phyloP scores from a whole-genome alignment of 2,888 invertebrate genomes.

The Allygus modestus region DNA sequence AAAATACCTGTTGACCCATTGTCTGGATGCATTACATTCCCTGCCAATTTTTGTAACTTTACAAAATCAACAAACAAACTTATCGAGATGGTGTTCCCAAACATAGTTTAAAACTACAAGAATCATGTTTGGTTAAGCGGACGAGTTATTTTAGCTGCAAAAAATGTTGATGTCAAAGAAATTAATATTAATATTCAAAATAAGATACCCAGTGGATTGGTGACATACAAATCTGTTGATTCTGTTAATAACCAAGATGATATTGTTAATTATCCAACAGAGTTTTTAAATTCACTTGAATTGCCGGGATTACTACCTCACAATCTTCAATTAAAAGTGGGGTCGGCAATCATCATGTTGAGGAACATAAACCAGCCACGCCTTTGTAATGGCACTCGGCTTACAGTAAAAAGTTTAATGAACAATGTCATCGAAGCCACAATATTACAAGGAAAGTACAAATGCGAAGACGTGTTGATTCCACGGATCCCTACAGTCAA shows the following conservation, averaged over 20 bases:
- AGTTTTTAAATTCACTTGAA: slow-evolving; percentile 72
- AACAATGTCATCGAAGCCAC: slow-evolving; percentile 70
- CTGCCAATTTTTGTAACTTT: slow-evolving; percentile 70
- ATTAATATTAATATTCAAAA: slow-evolving; percentile 71
- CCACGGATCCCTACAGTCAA: slow-evolving; percentile 67
- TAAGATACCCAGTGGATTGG: slow-evolving; percentile 68
- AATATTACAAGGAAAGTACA: slow-evolving; percentile 67
- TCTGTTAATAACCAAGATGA: slow-evolving; percentile 46
- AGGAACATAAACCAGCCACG: slow-evolving; percentile 70
- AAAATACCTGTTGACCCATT: slow-evolving; percentile 69
- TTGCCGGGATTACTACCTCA: slow-evolving; percentile 68
- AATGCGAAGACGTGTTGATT: slow-evolving; percentile 70
- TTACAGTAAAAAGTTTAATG: slow-evolving; percentile 69
- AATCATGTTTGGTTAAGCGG: slow-evolving; percentile 69
- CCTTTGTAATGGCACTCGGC: slow-evolving; percentile 71
- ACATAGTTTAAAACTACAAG: slow-evolving; percentile 70
- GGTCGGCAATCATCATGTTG: slow-evolving; percentile 69
- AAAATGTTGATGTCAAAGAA: slow-evolving; percentile 72
- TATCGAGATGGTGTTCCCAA: slow-evolving; percentile 71
- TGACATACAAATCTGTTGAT: slow-evolving; percentile 69
- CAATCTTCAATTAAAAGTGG: slow-evolving; percentile 69
- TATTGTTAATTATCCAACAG: slow-evolving; percentile 67
- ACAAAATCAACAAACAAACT: slow-evolving; percentile 70
- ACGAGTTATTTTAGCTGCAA: slow-evolving; percentile 72
- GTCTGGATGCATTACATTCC: slow-evolving; percentile 71